Base-by-base conservation (phyloP, 2,113 vertebrate species). In the Gobius niger region DNA sequence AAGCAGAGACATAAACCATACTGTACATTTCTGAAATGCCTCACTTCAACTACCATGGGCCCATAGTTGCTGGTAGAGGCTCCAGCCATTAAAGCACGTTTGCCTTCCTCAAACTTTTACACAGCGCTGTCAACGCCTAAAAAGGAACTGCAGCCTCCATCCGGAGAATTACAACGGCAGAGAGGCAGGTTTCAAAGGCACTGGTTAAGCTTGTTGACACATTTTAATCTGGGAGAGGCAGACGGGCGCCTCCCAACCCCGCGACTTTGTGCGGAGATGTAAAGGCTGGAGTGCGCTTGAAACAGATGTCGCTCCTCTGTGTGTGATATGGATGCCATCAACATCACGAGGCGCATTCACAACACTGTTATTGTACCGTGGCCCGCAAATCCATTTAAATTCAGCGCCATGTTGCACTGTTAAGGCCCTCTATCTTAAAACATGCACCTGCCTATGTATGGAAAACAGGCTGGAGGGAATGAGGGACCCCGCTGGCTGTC, bases 371-470 rank as follows among this genome's bases (percentile, higher is more conserved):
- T 84, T 80, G 78, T 84, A 87, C 84, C 81, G 76, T 80, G 66
- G 82, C 72, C 82, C 8, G 50, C 54, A 54, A 54, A 81, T 87
- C 87, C 53, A 78, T 90, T 90, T 87, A 79, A 87, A 90, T 85
- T 86, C 84, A 76, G 46, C 63, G 40, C 77, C 82, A 82, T 65
- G 53, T 74, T 81, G 75, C 40, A 75, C 82, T 81, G 85, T 87
- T 82, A 82, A 77, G 75, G 54, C 85, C 85, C 52, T 84, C 89
- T 93, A 92, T 93, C 92, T 92, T 91, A 89, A 93, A 91, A 90
- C 88, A 85, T 80, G 83, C 91, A 93, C 90, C 91, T 93, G 91
- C 85, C 84, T 82, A 89, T 68, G 72, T 85, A 81, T 71, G 77
- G 87, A 84, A 88, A 80, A 79, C 82, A 87, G 86, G 82, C 87